Evolutionary conservation across 2,888 invertebrate species (phyloP).

Genomic region (Metalampra italica): DNA sequence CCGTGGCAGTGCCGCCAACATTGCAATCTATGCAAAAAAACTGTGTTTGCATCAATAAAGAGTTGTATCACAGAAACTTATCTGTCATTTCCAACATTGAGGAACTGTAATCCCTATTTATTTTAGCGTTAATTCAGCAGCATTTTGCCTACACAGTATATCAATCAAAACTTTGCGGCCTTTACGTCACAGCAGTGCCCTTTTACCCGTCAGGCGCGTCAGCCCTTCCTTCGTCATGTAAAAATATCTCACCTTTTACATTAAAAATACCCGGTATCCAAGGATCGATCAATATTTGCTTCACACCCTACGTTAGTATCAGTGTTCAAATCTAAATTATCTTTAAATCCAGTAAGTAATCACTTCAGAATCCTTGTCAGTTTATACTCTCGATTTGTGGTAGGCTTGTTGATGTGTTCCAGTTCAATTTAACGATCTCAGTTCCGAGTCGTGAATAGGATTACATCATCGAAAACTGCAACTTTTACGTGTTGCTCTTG

Average conservation of each 20-base stretch:
- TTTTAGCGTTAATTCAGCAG: slow-evolving; percentile 28
- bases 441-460: slow-evolving; percentile 13
- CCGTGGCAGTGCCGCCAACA: background rate
- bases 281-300: slow-evolving; percentile 16
- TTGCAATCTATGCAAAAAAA: background rate
- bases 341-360: background rate
- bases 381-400: background rate
- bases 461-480: slow-evolving; percentile 43
- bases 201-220: slow-evolving; percentile 37
- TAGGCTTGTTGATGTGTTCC: slow-evolving; percentile 28
- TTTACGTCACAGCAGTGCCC: slow-evolving; percentile 42
- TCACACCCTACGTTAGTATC: slow-evolving; percentile 5
- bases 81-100: too few species aligned
- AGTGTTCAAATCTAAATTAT: background rate
- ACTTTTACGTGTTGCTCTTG: slow-evolving; percentile 27
- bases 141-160: slow-evolving; percentile 42
- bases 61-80: slow-evolving; percentile 13
- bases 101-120: too few species aligned
- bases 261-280: slow-evolving; percentile 21
- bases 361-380: background rate
- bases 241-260: slow-evolving; percentile 48
- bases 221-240: slow-evolving; percentile 44
- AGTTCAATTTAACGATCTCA: slow-evolving; percentile 38
- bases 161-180: slow-evolving; percentile 55
- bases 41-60: background rate